These are phyloP conservation scores for Coenonympha arcania DNA, from an alignment of 2,888 invertebrate species.

Conservation along the genomic window DNA sequence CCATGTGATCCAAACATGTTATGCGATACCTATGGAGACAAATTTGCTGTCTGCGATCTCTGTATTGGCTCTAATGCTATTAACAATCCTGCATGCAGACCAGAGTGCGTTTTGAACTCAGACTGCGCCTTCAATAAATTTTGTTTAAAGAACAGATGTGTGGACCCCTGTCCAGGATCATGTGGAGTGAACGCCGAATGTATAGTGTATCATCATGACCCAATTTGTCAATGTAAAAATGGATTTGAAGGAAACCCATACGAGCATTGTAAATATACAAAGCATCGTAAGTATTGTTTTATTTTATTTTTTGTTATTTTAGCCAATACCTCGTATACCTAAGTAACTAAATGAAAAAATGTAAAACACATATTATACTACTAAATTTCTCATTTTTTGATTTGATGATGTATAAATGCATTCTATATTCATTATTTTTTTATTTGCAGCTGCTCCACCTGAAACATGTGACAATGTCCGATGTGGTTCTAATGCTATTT, in stretches of 20 bases:
- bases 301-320: not conserved
- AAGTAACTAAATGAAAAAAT: no score
- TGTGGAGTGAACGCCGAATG: slow-evolving; percentile 84
- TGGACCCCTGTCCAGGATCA: slow-evolving; percentile 85
- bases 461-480: slow-evolving; percentile 79
- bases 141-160: slow-evolving; percentile 82
- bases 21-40: slow-evolving; percentile 81
- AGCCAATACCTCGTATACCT: no score
- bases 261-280: slow-evolving; percentile 79
- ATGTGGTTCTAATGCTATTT: slow-evolving; percentile 84
- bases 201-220: slow-evolving; percentile 80
- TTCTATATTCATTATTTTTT: slow-evolving; percentile 23
- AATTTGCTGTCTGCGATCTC: slow-evolving; percentile 85
- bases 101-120: slow-evolving; percentile 85
- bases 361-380: no score
- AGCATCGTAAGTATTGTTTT: slow-evolving; percentile 61
- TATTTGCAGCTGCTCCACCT: slow-evolving; percentile 56
- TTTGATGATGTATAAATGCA: no score
- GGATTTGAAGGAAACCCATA: slow-evolving; percentile 84
- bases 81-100: slow-evolving; percentile 83
- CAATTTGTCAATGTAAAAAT: slow-evolving; percentile 80
- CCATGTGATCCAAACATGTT: slow-evolving; percentile 81
- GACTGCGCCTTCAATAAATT: slow-evolving; percentile 86
- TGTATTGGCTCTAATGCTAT: slow-evolving; percentile 80
- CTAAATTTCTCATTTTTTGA: no score